Evolutionary conservation across 2,113 vertebrate genomes (phyloP).

Genomic region (Arenaria interpres): DNA sequence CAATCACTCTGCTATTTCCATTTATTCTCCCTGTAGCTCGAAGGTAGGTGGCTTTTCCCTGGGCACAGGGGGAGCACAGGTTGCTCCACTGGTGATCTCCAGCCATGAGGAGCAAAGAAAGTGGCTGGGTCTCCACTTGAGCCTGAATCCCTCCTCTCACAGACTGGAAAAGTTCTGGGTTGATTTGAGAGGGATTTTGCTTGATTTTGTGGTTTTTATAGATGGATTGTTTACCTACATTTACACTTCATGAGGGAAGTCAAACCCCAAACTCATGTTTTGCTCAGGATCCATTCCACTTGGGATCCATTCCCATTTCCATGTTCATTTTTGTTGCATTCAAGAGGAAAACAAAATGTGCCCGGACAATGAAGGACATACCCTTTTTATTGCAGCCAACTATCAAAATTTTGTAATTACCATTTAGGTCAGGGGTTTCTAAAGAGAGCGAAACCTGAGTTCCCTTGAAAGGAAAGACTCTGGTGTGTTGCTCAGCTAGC

Average conservation of each 20-base stretch:
- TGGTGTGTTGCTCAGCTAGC: rapidly evolving
- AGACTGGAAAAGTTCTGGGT: not conserved
- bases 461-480: not conserved
- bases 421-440: not conserved
- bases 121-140: not conserved
- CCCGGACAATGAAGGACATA: not conserved
- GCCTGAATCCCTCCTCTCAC: not conserved
- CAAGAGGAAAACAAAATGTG: not conserved
- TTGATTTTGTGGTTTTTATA: not conserved
- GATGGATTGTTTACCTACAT: rapidly evolving
- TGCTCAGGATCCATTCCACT: not conserved
- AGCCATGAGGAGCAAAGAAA: not conserved
- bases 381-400: not conserved
- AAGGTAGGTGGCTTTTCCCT: not conserved
- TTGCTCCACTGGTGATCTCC: not conserved
- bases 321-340: not conserved
- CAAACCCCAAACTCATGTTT: not conserved
- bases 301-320: not conserved
- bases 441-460: not conserved
- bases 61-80: not conserved
- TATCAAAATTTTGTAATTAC: not conserved
- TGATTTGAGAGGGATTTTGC: not conserved
- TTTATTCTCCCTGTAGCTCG: not conserved
- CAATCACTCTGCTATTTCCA: not conserved
- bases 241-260: not conserved